phyloP scores from a whole-genome alignment of 92 coral and sea anemone genomes.

The Heliopora coerulea region DNA sequence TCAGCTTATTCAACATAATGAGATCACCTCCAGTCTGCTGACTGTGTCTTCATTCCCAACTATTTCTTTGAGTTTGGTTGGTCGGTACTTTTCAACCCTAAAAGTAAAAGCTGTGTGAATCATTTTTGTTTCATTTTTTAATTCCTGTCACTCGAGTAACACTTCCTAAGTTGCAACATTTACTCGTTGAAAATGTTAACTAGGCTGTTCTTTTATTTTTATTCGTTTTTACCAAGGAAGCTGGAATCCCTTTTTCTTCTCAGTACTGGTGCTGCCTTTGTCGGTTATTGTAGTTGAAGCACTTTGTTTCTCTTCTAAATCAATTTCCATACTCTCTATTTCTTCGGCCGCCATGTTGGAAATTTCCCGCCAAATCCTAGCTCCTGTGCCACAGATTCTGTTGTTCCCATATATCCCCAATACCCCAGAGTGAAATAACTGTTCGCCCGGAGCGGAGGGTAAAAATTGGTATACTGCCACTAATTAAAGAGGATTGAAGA shows the following conservation, averaged over 20 bases:
- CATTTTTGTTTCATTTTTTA: background rate
- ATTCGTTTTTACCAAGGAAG: constrained; percentile 75
- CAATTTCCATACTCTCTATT: constrained; percentile 82
- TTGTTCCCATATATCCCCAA: background rate
- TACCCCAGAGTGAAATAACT: background rate
- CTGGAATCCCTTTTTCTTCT: constrained; percentile 73
- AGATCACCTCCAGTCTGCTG: constrained; percentile 89
- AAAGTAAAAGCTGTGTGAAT: background rate
- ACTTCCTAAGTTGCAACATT: no score
- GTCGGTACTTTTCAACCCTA: constrained; percentile 99
- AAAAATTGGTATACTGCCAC: no score
- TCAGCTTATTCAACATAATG: no score
- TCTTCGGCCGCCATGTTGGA: constrained; percentile 93
- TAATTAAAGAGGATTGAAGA: no score
- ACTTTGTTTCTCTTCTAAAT: constrained; percentile 43
- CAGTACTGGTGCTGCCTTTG: constrained; percentile 41
- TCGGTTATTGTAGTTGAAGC: constrained; percentile 17
- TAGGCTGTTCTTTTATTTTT: background rate
- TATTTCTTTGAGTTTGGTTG: constrained; percentile 79
- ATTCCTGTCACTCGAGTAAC: background rate
- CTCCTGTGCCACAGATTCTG: background rate
- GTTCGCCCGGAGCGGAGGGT: no score
- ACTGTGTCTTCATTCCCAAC: constrained; percentile 98
- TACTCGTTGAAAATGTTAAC: background rate
- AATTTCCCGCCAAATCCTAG: constrained; percentile 85